Evolutionary conservation across 1,140 invertebrate genomes (phyloP).

Genomic region (Ectropis grisescens): DNA sequence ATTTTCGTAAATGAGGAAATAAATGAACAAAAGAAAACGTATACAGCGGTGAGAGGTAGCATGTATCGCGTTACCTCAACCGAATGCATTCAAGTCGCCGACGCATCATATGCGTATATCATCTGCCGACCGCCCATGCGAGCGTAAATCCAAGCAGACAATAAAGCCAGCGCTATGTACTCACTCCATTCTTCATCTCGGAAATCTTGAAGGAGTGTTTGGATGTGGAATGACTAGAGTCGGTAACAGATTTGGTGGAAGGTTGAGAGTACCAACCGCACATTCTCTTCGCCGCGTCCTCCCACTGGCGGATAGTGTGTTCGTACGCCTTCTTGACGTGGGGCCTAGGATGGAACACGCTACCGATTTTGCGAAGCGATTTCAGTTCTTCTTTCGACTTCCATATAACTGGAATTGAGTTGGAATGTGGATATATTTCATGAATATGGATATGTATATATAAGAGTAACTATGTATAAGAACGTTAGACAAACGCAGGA

Average conservation of each 20-base stretch:
- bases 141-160: slow-evolving; percentile 22
- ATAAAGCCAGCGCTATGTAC: slow-evolving; percentile 54
- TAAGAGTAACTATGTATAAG: no score
- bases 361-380: slow-evolving; percentile 72
- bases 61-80: no score
- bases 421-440: no score
- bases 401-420: slow-evolving; percentile 76
- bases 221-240: neutral
- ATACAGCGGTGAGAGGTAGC: no score
- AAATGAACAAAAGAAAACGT: no score
- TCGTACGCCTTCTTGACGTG: slow-evolving; percentile 58
- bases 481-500: no score
- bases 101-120: slow-evolving; percentile 37
- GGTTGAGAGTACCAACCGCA: slow-evolving; percentile 73
- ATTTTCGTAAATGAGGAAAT: no score
- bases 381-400: slow-evolving; percentile 76
- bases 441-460: no score
- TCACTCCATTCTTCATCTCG: slow-evolving; percentile 21
- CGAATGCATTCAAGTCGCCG: no score
- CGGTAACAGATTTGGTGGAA: neutral
- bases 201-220: slow-evolving; percentile 25
- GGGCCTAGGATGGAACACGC: slow-evolving; percentile 73
- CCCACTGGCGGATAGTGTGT: slow-evolving; percentile 72
- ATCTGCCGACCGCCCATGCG: slow-evolving; percentile 33
- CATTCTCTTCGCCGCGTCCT: slow-evolving; percentile 77